Evolutionary conservation across 2,888 invertebrate genomes (phyloP), one percentile per base, ranked within the genome.

Genomic region (Tinea semifulvella): DNA sequence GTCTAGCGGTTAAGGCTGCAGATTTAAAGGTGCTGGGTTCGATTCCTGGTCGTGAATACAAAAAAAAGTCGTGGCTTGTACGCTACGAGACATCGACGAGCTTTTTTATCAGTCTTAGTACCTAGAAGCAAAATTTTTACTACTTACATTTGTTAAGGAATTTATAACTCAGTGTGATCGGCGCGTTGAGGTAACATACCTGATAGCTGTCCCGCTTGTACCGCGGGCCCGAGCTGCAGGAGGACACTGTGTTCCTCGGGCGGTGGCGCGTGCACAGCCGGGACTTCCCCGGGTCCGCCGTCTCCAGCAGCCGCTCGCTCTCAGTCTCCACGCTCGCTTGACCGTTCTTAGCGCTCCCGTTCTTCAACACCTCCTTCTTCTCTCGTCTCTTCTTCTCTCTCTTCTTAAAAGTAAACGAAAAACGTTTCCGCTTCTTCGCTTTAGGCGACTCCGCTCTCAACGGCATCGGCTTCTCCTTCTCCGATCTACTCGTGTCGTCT

Each of bases 131-230:
- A n/a, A n/a, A n/a, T n/a, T n/a, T n/a, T n/a, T n/a, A n/a, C n/a
- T n/a, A n/a, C n/a, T n/a, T n/a, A n/a, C n/a, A n/a, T n/a, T n/a
- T n/a, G n/a, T n/a, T n/a, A n/a, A n/a, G n/a, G n/a, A n/a, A n/a
- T n/a, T n/a, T n/a, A n/a, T n/a, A n/a, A n/a, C n/a, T n/a, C n/a
- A n/a, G n/a, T n/a, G n/a, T n/a, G n/a, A n/a, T n/a, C n/a, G n/a
- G n/a, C n/a, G n/a, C 6, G 22, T 8, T 22, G 22, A 11, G 10
- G 31, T 13, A 31, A 31, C 50, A 49, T 64, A 82, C 82, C 80
- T 82, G 82, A 58, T 81, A 82, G 53, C 82, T 82, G 56, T 82
- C 82, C 69, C 79, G 76, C 69, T 79, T 79, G 56, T 75, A 79
- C 27, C 80, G 75, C 70, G 79, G 76, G 65, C 79, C 74, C 48